Evolutionary conservation across 2,797 vertebrate species (phyloP).

Genomic region (Myotis daubentonii): DNA sequence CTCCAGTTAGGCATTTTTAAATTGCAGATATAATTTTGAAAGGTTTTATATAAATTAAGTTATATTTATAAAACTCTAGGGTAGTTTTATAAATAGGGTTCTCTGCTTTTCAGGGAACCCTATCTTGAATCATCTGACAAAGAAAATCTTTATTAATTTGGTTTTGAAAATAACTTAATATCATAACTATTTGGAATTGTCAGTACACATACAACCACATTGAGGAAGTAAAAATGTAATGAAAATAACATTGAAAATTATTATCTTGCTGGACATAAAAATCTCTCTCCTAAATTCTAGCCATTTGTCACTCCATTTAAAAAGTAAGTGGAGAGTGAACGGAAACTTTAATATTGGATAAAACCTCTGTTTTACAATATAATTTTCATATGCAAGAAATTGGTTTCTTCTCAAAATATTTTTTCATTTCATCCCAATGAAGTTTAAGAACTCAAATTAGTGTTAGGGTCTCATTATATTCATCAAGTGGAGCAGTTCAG

Average conservation of each 20-base stretch:
- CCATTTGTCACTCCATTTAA: background rate
- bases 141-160: conserved; percentile 42
- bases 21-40: background rate
- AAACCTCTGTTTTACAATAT: conserved; percentile 27
- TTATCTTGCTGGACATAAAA: conserved; percentile 17
- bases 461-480: background rate
- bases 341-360: conserved; percentile 25
- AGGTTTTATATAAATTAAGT: background rate
- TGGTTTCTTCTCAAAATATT: background rate
- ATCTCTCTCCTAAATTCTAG: conserved; percentile 21
- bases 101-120: background rate
- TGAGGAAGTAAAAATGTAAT: conserved; percentile 11
- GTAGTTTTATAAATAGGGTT: background rate
- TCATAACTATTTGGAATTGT: background rate
- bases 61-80: background rate
- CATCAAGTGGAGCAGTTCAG: conserved; percentile 81
- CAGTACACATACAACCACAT: background rate
- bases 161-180: background rate
- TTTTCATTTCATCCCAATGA: conserved; percentile 42
- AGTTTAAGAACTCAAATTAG: background rate
- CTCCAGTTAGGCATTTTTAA: background rate
- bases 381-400: conserved; percentile 45
- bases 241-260: conserved; percentile 27
- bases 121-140: conserved; percentile 42
- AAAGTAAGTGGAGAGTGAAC: conserved; percentile 32